Evolutionary conservation across 2,797 vertebrate genomes (phyloP), one percentile per base, ranked within the genome.

Genomic region (Schizopygopsis malacanthus): DNA sequence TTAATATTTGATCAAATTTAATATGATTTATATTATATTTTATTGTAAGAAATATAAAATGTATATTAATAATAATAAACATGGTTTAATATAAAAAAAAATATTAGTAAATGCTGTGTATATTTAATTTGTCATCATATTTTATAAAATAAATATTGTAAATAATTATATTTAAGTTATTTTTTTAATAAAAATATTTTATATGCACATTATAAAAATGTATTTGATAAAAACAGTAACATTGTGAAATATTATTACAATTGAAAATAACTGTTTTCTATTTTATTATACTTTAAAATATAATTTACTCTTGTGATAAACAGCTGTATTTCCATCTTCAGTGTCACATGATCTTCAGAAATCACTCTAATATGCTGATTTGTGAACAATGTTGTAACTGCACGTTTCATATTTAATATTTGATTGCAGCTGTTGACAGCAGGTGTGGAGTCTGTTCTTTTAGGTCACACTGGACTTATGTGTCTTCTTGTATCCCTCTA

Each of bases 361-460:
- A 65, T 65, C 25, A 33, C 2, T 65, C 12, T 28, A 1, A 37
- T 33, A 33, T 18, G 3, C 28, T 33, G 63, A 67, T 37, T 16
- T 33, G 4, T 33, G 4, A 67, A 33, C 15, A 65, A 4, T 4
- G 13, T 59, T 59, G 54, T 28, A 28, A 97, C 18, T 71, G 6
- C 2, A 73, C 4, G 4, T 56, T 56, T 22, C 4, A 77, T 41
- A 41, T 41, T 5, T 41, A 70, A 41, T 56, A 15, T 56, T 22
- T 56, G 50, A 54, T 39, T 33, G 45, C 7, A 10, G 6, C 25
- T 50, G 25, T 77, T 20, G 43, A 47, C 59, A 63, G 9, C 59
- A 79, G 59, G 59, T 79, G 56, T 79, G 77, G 37, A 47, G n/a
- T 65, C 78, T 33, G 25, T 8, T 65, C 78, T 33, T 16, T 8